These are phyloP conservation scores for Lithophane ornitopus DNA, from an alignment of 2,888 invertebrate species.

Conservation along the genomic window DNA sequence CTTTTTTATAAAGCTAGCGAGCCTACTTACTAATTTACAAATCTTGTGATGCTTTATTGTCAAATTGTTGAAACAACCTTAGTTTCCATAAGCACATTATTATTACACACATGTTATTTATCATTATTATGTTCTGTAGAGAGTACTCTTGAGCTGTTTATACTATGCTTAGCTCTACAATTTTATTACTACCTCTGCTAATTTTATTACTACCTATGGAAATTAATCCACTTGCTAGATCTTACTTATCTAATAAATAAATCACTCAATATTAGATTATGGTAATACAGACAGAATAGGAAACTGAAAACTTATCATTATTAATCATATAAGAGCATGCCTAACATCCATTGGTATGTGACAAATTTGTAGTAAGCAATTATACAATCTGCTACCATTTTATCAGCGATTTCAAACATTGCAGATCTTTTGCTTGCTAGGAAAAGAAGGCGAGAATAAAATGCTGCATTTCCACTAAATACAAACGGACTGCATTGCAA, in stretches of 20 bases:
- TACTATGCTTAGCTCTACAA: constrained; percentile 1
- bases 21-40: not conserved
- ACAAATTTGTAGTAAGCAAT: constrained; percentile 1
- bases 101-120: not conserved
- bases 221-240: not conserved
- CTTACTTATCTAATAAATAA: not conserved
- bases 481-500: not conserved
- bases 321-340: not conserved
- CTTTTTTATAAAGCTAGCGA: not conserved
- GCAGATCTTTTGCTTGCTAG: not conserved
- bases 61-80: not conserved
- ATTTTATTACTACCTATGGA: too few relatives aligned
- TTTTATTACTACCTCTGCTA: not conserved
- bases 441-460: not conserved
- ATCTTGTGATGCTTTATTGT: not conserved
- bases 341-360: not conserved
- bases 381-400: not conserved
- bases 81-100: not conserved
- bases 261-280: not conserved
- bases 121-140: not conserved
- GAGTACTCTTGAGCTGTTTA: not conserved
- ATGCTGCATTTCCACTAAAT: constrained; percentile 3
- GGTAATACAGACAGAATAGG: not conserved
- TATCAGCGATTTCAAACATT: constrained; percentile 10
- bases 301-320: not conserved